A percentile compares a stretch with the other conserved stretches of the same genome.
phyloP scores from a whole-genome alignment of 2,797 vertebrate genomes.

The Semaprochilodus insignis region DNA sequence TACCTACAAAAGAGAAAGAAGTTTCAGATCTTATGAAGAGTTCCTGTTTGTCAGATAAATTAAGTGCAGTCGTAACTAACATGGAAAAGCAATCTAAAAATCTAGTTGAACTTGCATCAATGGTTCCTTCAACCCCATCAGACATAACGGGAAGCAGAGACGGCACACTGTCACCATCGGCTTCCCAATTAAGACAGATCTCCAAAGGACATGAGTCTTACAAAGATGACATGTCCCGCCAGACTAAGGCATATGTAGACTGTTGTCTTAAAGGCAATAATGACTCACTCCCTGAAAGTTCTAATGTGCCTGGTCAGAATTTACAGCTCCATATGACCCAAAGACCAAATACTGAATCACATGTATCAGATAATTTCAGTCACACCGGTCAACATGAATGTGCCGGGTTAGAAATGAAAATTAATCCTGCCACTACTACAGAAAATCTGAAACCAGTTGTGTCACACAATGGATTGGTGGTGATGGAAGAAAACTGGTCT shows the following conservation, averaged over 20 bases:
- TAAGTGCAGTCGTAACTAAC: background rate
- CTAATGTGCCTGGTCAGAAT: background rate
- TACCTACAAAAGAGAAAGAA: background rate
- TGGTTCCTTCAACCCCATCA: conserved; percentile 8
- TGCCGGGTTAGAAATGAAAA: background rate
- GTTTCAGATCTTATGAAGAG: background rate
- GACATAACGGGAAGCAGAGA: conserved; percentile 17
- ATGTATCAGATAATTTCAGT: background rate
- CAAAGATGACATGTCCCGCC: background rate
- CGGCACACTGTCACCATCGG: background rate
- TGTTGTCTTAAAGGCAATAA: conserved; percentile 7
- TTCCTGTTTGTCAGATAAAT: background rate
- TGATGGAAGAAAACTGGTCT: background rate
- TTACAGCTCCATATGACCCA: background rate
- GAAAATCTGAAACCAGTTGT: background rate
- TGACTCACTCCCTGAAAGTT: background rate
- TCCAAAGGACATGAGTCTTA: background rate
- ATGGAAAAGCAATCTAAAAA: background rate
- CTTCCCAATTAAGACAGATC: conserved; percentile 4
- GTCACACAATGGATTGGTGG: background rate
- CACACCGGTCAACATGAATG: background rate
- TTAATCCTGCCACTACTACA: background rate
- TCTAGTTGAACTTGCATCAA: background rate
- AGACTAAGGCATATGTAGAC: background rate
- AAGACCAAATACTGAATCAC: background rate